Conservation (phyloP, 2,797 vertebrate genomes). For the Spizella passerina region DNA sequence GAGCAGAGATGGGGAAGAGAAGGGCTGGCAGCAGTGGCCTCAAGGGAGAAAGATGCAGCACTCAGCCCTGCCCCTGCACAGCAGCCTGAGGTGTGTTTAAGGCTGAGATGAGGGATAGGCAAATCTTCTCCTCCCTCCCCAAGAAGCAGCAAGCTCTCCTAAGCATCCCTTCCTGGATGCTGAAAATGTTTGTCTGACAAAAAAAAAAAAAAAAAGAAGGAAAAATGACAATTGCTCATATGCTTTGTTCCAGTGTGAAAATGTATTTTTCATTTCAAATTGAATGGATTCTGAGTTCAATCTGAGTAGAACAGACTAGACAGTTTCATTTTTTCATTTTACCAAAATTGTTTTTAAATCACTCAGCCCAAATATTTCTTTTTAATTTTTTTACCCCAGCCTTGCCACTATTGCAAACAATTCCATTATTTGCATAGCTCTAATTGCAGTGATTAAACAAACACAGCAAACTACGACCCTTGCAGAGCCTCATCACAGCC, state of each 20-base stretch:
- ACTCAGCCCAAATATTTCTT: neutral
- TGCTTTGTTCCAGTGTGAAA: neutral
- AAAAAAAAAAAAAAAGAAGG: neutral
- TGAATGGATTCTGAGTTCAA: neutral
- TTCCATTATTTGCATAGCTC: conserved; percentile 43
- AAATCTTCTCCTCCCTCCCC: neutral
- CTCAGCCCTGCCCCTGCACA: neutral
- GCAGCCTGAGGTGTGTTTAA: accelerated
- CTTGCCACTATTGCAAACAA: conserved; percentile 23
- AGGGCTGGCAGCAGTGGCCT: neutral
- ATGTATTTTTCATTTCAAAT: conserved; percentile 26
- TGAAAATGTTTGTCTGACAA: neutral
- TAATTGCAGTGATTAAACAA: conserved; percentile 62
- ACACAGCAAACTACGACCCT: conserved; percentile 8
- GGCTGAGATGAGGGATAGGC: neutral
- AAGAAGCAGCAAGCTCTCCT: neutral
- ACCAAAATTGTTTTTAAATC: neutral
- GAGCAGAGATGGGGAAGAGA: neutral
- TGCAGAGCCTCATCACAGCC: conserved; percentile 23
- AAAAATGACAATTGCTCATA: neutral
- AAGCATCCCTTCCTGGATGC: neutral
- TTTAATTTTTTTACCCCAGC: neutral
- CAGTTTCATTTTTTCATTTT: neutral
- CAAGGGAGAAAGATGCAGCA: neutral
- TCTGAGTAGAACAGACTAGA: neutral